Base-by-base conservation (phyloP, 2,888 invertebrate species). In the Empis stercorea region DNA sequence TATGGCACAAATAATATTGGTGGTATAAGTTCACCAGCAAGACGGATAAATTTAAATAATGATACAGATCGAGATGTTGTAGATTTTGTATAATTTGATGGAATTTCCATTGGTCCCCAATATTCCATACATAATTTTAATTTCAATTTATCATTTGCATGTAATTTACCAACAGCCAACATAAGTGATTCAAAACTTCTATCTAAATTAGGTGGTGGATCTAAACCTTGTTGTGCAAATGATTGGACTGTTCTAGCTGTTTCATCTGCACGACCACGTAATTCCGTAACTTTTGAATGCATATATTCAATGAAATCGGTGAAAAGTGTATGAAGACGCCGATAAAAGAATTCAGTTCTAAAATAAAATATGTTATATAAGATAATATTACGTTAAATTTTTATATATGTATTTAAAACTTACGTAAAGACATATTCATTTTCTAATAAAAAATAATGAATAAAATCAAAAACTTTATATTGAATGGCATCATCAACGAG, bases 271-370 rank as follows among this genome's bases (percentile, higher is more conserved):
- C 86, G 75, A 57, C 81, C 82, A 43, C 86, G 73, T 50, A 89
- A 68, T 62, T 88, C 87, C 57, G 86, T 86, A 0, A 87, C 77
- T 54, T 93, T 94, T 43, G 91, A 76, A 46, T 93, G 94, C 88
- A 94, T 88, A 46, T 87, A 77, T 52, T 87, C 83, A 43, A 96
- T 88, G 59, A 96, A 94, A 70, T 95, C 94, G 0, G 91, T 88
- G 45, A 95, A 74, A 10, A 95, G 72, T 14, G 79, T 76, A 69
- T 96, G 95, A 41, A 94, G 71, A 40, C 88, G 78, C 17, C 86
- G 78, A 57, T 87, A 75, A 60, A 89, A 85, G 64, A 89, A 92
- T 66, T 89, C 86, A 66, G 82, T 81, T 50, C 65, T 64, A 39
- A 36, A 54, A 51, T 48, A n/a, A 37, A 43, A 10, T n/a, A 7